Conservation (phyloP, 1,140 invertebrate species). For the Sitobion miscanthi region DNA sequence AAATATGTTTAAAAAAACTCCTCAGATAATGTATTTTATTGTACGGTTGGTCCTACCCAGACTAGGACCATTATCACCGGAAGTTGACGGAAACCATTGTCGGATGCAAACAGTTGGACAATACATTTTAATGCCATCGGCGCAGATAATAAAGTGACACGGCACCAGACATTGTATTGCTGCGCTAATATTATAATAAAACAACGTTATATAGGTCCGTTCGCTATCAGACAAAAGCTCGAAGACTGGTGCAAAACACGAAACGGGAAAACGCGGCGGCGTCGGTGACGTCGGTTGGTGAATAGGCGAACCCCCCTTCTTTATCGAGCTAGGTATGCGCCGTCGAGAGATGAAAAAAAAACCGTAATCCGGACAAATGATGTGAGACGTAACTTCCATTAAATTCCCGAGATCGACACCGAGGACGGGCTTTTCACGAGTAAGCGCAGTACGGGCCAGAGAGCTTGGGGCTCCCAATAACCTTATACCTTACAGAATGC, state of each 20-base stretch:
- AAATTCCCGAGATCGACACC: background rate
- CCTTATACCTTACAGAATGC: background rate
- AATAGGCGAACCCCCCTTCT: background rate
- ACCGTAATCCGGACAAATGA: constrained; percentile 13
- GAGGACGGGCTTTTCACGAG: background rate
- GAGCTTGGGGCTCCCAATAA: background rate
- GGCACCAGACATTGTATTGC: background rate
- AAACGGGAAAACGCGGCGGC: background rate
- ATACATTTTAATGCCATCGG: background rate
- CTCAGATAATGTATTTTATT: background rate
- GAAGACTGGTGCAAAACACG: background rate
- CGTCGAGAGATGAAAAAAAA: background rate
- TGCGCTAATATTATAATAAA: background rate
- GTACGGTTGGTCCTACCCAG: background rate
- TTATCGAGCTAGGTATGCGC: background rate
- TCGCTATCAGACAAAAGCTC: constrained; percentile 1
- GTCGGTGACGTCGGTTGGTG: background rate
- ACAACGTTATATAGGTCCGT: background rate
- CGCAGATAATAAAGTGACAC: constrained; percentile 1
- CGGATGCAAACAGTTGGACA: background rate
- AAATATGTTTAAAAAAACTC: background rate
- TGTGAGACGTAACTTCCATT: background rate
- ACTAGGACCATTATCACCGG: background rate
- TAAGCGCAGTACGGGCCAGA: background rate
- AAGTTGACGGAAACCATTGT: background rate